phyloP scores from a whole-genome alignment of 2,113 vertebrate genomes.

The Seriola dumerili region DNA sequence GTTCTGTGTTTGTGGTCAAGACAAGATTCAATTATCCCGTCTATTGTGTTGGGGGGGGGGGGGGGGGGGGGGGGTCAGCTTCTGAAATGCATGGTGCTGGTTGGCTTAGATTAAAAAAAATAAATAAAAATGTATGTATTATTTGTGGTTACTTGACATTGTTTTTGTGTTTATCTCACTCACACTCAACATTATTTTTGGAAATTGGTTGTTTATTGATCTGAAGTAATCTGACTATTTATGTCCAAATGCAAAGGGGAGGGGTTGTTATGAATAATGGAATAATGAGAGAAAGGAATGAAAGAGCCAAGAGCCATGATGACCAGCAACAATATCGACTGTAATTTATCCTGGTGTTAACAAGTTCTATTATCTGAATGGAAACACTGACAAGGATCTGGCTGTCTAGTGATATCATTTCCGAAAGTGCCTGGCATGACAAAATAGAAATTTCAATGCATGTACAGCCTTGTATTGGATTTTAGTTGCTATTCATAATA shows the following conservation, averaged over 20 bases:
- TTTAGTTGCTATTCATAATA: slow-evolving; percentile 38
- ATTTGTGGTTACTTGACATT: too few species aligned
- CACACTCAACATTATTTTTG: too few species aligned
- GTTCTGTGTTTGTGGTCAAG: background rate
- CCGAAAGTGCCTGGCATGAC: background rate
- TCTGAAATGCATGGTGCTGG: background rate
- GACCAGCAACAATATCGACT: background rate
- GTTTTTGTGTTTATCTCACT: too few species aligned
- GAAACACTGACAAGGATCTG: background rate
- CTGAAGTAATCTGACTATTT: background rate
- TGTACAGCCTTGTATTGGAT: slow-evolving; percentile 19
- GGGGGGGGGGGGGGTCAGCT: background rate
- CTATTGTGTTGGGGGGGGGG: background rate
- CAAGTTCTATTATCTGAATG: slow-evolving; percentile 1
- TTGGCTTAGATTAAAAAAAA: too few species aligned
- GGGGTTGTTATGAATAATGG: slow-evolving; percentile 33
- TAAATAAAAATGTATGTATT: too few species aligned
- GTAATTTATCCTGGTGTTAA: slow-evolving; percentile 16
- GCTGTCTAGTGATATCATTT: slow-evolving; percentile 13
- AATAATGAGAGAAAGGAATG: slow-evolving; percentile 4
- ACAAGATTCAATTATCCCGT: background rate
- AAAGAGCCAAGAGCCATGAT: background rate
- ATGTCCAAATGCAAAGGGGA: slow-evolving; percentile 1
- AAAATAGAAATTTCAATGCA: slow-evolving; percentile 32
- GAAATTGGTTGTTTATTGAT: too few species aligned